A percentile compares a stretch with the other conserved stretches of the same genome.
These are phyloP conservation scores for Patella pellucida DNA, from an alignment of 2,888 invertebrate species.

Conservation along the genomic window DNA sequence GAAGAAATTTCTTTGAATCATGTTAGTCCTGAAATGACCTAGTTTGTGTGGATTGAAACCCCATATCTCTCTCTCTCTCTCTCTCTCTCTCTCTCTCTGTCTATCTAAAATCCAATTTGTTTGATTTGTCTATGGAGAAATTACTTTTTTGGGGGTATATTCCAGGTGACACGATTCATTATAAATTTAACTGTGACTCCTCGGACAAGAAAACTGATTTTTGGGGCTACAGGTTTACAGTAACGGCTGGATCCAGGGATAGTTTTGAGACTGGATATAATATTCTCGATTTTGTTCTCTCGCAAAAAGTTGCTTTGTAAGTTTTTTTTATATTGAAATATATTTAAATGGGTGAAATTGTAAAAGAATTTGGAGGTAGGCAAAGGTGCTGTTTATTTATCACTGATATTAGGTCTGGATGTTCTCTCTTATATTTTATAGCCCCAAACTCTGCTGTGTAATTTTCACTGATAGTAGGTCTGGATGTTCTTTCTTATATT, in stretches of 20 bases:
- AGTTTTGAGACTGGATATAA: conserved; percentile 68
- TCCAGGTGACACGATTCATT: conserved; percentile 63
- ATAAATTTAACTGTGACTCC: conserved; percentile 52
- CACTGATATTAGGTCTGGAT: no score
- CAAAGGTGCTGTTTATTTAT: no score
- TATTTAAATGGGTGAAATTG: conserved; percentile 8
- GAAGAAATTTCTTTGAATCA: no score
- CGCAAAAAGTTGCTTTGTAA: conserved; percentile 56
- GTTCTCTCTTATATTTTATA: no score
- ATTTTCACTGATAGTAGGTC: background rate
- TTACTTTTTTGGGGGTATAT: conserved; percentile 11
- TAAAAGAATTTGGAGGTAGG: conserved; percentile 9
- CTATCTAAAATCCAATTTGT: no score
- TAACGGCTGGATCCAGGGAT: conserved; percentile 62
- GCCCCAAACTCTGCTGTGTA: background rate
- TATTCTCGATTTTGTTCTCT: conserved; percentile 60
- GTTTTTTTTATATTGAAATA: conserved; percentile 15
- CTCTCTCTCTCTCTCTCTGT: no score
- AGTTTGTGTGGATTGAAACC: no score
- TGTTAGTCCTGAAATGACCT: no score
- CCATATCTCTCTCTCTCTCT: no score
- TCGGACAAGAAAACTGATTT: conserved; percentile 38
- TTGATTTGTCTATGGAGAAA: no score
- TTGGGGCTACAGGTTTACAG: conserved; percentile 67
- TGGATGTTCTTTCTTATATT: conserved; percentile 13